A percentile compares a stretch with the other conserved stretches of the same genome.
Evolutionary conservation across 1,140 invertebrate genomes (phyloP).

Genomic region (Conus betulinus): DNA sequence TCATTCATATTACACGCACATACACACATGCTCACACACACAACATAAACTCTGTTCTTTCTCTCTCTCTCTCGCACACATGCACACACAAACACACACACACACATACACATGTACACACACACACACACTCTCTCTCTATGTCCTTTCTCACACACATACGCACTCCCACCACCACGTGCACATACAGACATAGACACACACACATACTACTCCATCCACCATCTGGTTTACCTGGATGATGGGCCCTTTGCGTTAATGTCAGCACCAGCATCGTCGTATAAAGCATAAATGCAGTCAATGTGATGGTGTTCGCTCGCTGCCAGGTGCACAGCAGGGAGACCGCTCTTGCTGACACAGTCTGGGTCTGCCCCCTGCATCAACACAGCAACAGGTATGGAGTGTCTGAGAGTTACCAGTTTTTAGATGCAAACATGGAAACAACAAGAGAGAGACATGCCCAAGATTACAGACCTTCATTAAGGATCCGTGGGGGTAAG

Average conservation of each 20-base stretch:
- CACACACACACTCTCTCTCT: neutral
- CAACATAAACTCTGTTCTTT: too few relatives aligned
- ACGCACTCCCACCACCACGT: too few relatives aligned
- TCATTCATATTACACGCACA: neutral
- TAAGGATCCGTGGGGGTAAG: too few relatives aligned
- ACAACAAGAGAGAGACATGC: too few relatives aligned
- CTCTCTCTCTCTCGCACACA: too few relatives aligned
- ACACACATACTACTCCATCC: neutral
- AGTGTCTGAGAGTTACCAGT: too few relatives aligned
- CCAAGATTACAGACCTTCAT: too few relatives aligned
- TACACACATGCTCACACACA: neutral
- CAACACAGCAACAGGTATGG: neutral
- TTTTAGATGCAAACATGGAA: too few relatives aligned
- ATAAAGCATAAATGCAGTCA: conserved; percentile 69
- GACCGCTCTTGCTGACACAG: conserved; percentile 71
- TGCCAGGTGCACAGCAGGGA: conserved; percentile 70
- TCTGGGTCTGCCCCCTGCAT: neutral
- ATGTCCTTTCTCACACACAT: too few relatives aligned
- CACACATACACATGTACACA: neutral
- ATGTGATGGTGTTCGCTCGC: conserved; percentile 69
- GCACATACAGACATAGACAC: neutral
- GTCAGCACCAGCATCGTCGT: conserved; percentile 68
- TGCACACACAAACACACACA: too few relatives aligned
- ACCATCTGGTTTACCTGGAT: conserved; percentile 51
- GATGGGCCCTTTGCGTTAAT: conserved; percentile 72